Base-by-base conservation (phyloP, 2,888 invertebrate species). In the Encarsia formosa region DNA sequence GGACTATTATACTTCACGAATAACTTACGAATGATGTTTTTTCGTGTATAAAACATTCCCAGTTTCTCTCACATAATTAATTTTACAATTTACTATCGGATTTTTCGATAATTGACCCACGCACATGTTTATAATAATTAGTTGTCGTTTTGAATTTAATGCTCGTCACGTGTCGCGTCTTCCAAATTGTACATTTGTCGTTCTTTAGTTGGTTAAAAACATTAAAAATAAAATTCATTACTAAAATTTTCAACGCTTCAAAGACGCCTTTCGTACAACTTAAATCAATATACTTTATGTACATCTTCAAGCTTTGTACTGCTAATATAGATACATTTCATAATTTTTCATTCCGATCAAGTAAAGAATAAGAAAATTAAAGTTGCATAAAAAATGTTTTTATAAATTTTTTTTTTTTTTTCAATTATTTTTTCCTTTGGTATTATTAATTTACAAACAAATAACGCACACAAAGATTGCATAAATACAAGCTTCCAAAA, bases 161-260 rank as follows among this genome's bases (percentile, higher is more conserved):
- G 50, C 53, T 57, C 53, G 48, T 56, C 9, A 56, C 52, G 52
- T 54, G 58, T 54, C 54, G 52, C 57, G 57, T 59, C 52, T 57
- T 57, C 46, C 54, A 48, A 53, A 45, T 57, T 52, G 19, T 42
- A 47, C 32, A 22, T 41, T 48, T 19, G 19, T 40, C 47, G 47
- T 52, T 48, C 31, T 35, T 26, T 41, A 32, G 42, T 42, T 54
- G 29, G 5, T 44, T 47, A 55, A n/a, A n/a, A n/a, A n/a, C n/a
- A n/a, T n/a, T n/a, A n/a, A n/a, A n/a, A n/a, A n/a, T n/a, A n/a
- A n/a, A n/a, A n/a, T n/a, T n/a, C n/a, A n/a, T n/a, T n/a, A n/a
- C n/a, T n/a, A n/a, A n/a, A n/a, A n/a, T n/a, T n/a, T n/a, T n/a
- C n/a, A n/a, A n/a, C n/a, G n/a, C n/a, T n/a, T n/a, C n/a, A n/a